Evolutionary conservation across 2,888 invertebrate species (phyloP), one percentile per base, ranked within the genome.

Genomic region (Icerya purchasi): DNA sequence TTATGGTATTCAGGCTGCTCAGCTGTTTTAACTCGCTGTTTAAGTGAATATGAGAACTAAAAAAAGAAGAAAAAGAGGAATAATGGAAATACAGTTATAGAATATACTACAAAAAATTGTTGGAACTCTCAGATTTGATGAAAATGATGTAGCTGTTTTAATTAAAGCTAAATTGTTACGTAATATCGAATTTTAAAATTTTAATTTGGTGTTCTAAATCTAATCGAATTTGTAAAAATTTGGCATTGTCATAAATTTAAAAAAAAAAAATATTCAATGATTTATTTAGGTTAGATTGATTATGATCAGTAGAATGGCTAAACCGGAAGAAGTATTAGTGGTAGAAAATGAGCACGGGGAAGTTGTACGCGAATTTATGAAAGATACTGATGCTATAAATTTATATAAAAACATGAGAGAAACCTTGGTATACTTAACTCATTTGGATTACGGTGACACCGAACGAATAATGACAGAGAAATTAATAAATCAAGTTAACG

Each of bases 311-410:
- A 81, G 97, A 67, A 99, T 99, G 98, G 98, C 97, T 20, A 97
- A 96, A 72, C 98, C 98, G 1, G 98, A 99, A 74, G 98, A 99
- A 75, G 98, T 99, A 49, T 78, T 99, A 62, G 94, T 99, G 54
- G 97, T 99, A 51, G 98, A 99, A 74, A 99, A 98, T 76, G 98
- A 99, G 71, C 96, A 98, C 73, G 97, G 97, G 51, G 97, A 98
- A 75, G 94, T 98, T 62, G 97, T 99, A 10, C 77, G 98, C 63
- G 98, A 99, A 73, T 96, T 98, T 71, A 97, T 99, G 92, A 98
- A 97, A 74, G 98, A 99, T 73, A 99, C 98, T 50, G 98, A 99
- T 76, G 89, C 97, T 50, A 98, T 99, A 68, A 96, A 94, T 75
- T 78, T 99, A 70, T 98, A 98, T 75, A 97, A 96, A 75, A 98